Conservation (phyloP, 2,888 invertebrate genomes). For the Leucoma salicis region DNA sequence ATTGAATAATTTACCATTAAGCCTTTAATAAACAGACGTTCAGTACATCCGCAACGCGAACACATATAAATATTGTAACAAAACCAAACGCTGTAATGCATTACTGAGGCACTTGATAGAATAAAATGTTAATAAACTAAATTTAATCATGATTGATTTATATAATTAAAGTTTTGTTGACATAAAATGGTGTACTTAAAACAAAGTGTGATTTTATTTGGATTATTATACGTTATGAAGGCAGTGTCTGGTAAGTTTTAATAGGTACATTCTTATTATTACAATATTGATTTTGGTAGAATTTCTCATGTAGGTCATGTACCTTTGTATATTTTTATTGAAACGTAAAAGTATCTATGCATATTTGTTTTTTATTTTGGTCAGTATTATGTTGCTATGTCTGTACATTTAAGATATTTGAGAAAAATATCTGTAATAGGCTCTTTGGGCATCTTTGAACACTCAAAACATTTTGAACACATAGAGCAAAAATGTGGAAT, state of each 20-base stretch:
- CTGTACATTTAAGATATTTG: no score
- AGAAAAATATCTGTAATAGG: no score
- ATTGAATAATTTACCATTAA: conserved; percentile 1
- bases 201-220: conserved; percentile 14
- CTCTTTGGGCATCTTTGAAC: no score
- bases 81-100: not conserved
- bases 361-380: no score
- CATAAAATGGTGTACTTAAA: conserved; percentile 12
- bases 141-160: not conserved
- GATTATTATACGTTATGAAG: conserved; percentile 12
- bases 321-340: no score
- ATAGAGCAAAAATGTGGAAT: no score
- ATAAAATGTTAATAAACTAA: not conserved
- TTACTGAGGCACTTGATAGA: not conserved
- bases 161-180: not conserved
- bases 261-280: no score
- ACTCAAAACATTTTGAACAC: no score
- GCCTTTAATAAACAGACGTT: conserved; percentile 2
- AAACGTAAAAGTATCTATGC: no score
- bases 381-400: no score
- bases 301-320: no score
- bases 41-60: conserved; percentile 15
- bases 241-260: conserved; percentile 13
- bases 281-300: no score
- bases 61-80: conserved; percentile 1